Evolutionary conservation across 2,888 invertebrate species (phyloP), one percentile per base, ranked within the genome.

Genomic region (Drosophila putrida): DNA sequence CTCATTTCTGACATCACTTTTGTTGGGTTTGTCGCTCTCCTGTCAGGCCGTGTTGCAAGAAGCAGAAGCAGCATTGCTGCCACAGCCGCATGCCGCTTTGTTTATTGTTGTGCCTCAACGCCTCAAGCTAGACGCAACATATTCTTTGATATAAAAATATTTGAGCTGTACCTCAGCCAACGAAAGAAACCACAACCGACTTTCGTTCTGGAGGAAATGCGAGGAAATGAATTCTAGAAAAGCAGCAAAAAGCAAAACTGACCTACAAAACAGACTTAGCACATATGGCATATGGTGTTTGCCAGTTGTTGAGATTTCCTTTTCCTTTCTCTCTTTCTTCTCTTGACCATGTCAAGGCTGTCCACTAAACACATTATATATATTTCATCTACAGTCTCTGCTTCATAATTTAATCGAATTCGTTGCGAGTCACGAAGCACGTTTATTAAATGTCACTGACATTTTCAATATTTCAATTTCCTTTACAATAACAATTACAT

Each of bases 1-100:
- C 86, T 88, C 83, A 88, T 84, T 84, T 87, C 72, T 65, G 67
- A 65, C 84, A 55, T 70, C 89, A 89, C 78, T 76, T 79, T 85
- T 87, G 84, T 84, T 84, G 63, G 54, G 69, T 67, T 80, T 76
- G 70, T 72, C 63, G 68, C 77, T 65, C 77, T 65, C 65, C 50
- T 61, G 51, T 13, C 10, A 43, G 9, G 27, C 36, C 27, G 27
- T 36, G 20, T 20, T 20, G 20, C 20, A 20, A 20, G 20, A 20
- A 20, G 20, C 20, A 20, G 20, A 50, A 27, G 11, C n/a, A 27
- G 33, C 20, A 31, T 31, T 47, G 46, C 50, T 46, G 46, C 25
- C 46, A 43, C 49, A 50, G 28, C 20, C 33, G 31, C 33, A 6
- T 53, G 35, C 25, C 51, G 41, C 38, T 44, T 41, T 44, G 50